Evolutionary conservation across 64 coral and sea anemone genomes (phyloP), one percentile per base, ranked within the genome.

Genomic region (Montipora foliosa): DNA sequence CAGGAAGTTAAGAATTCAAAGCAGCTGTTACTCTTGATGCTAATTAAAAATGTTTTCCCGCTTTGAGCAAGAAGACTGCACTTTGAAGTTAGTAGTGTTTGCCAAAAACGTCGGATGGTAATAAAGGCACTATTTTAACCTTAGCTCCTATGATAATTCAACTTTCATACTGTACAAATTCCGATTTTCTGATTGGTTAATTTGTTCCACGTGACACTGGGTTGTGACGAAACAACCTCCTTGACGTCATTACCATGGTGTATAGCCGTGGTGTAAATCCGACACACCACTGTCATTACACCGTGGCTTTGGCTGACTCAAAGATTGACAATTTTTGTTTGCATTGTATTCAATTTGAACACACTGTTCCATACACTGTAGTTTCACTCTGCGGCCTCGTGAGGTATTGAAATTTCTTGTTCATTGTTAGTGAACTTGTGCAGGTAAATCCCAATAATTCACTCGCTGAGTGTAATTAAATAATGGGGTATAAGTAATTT

Each of bases 401-500:
- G 60, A 11, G 60, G 60, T 64, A 64, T 64, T 64, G 60, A 64
- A 64, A 64, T 64, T 64, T 64, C 60, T 62, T 62, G 60, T 62
- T 62, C 60, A 62, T 62, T 62, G 60, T 62, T 62, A 62, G 60
- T 62, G 60, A 62, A 62, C 60, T 62, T 62, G 60, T 62, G 60
- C 60, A 62, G 60, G 60, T 62, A 62, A 62, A 62, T 62, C 60
- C 60, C 60, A 2, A 62, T 62, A 62, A 62, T 62, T 62, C 60
- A 62, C 60, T 62, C 60, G 60, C 60, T 62, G 60, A 62, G 60
- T 62, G 60, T 62, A 62, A 62, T 62, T 62, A 72, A 72, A 72
- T 72, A 72, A 72, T 72, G 69, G 60, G 60, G 60, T 64, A 64
- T 64, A 64, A 64, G 60, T 64, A 64, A 64, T 64, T 64, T 64